These are phyloP conservation scores for Paguma larvata DNA, from an alignment of 2,797 vertebrate genomes.

Conservation along the genomic window DNA sequence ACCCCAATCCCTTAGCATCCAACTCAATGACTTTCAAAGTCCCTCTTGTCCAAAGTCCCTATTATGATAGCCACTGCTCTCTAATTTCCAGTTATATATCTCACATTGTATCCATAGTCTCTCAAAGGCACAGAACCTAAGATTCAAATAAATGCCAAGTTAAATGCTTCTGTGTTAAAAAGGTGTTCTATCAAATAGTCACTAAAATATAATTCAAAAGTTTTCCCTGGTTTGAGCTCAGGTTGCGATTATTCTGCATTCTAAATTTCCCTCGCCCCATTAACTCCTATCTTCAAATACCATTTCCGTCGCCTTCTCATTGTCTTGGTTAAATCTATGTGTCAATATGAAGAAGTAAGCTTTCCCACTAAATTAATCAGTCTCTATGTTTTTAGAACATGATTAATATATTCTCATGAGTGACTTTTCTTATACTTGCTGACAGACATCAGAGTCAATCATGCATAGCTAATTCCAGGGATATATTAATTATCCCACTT, in stretches of 20 bases:
- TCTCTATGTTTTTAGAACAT: constrained; percentile 78
- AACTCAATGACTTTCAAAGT: neutral
- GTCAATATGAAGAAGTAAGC: constrained; percentile 78
- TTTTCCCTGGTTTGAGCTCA: neutral
- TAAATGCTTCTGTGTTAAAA: neutral
- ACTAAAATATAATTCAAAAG: neutral
- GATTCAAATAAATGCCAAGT: neutral
- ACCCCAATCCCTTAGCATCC: neutral
- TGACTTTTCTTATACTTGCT: constrained; percentile 81
- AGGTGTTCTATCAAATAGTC: neutral
- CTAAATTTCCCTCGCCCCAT: neutral
- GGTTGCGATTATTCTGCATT: neutral
- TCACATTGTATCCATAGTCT: neutral
- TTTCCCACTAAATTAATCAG: constrained; percentile 81
- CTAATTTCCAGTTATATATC: neutral
- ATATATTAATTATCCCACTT: constrained; percentile 86
- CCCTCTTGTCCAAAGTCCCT: neutral
- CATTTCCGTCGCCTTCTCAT: constrained; percentile 76
- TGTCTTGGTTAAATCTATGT: constrained; percentile 81
- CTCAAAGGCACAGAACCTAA: neutral
- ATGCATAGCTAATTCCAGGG: constrained; percentile 84
- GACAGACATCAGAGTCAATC: constrained; percentile 79
- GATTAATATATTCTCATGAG: constrained; percentile 80
- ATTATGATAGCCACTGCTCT: neutral
- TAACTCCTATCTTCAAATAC: constrained; percentile 53